Base-by-base conservation (phyloP, 2,888 invertebrate species). In the Kryphioiulus occultus region DNA sequence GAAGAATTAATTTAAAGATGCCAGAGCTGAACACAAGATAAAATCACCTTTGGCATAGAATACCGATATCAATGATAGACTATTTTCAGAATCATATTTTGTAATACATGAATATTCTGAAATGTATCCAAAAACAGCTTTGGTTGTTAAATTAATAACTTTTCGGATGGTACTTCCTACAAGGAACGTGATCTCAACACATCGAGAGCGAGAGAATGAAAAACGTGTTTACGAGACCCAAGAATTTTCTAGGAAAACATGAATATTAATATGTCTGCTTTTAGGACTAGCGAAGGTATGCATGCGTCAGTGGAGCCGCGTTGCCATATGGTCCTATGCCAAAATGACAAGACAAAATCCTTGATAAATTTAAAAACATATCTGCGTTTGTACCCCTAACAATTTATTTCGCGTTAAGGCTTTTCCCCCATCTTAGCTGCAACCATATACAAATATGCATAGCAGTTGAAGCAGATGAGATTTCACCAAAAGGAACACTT, bases 351-450 rank as follows among this genome's bases (percentile, higher is more conserved):
- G 17, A 30, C 30, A 30, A 78, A 78, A 78, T 30, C 78, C 78
- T 32, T 78, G 78, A 78, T 78, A 78, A 78, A 78, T 78, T 30
- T 78, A 78, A 78, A 78, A 78, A 26, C 78, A 78, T 30, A 32
- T 12, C 30, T 32, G 4, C 30, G 26, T 68, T 68, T 68, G 68
- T 22, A 68, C 26, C 68, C 68, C 7, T 32, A 78, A 78, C 26
- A 32, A 78, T 30, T 78, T 78, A 78, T 78, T 78, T 78, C 30
- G 78, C 78, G 30, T 78, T 30, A 78, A 10, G 78, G 78, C 15
- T 5, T 15, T 78, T 26, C 30, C 26, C 78, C 4, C 30, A 78
- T 17, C 68, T 19, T n/a, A 59, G 68, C 22, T n/a, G 2, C n/a
- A n/a, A 3, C 15, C 26, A 26, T n/a, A 32, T 78, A 26, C 68